Base-by-base conservation (phyloP, 2,888 invertebrate genomes). In the Muschampia plurimacula region DNA sequence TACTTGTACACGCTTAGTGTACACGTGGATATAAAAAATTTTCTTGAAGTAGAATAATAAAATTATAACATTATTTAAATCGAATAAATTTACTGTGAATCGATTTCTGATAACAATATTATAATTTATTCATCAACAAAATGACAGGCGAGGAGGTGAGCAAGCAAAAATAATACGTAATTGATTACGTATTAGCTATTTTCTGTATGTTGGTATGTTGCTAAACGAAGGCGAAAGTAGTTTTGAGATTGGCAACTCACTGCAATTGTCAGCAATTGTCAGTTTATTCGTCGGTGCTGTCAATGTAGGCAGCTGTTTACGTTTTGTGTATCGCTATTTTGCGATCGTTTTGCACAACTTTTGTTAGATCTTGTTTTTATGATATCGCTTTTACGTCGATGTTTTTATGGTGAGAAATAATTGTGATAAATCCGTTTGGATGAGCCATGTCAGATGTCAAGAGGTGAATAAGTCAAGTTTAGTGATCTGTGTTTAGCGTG, bases 251-350 rank as follows among this genome's bases (percentile, higher is more conserved):
- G 92, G 91, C 86, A 91, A 68, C 73, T 73, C 68, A 83, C 83
- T 76, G 22, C 22, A 22, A 22, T 22, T 22, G 22, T 22, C 22
- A 22, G 81, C 83, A 84, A 82, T 84, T 89, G 90, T 91, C 90
- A 93, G 92, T 93, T 90, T 89, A 87, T 84, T 87, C 84, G 84
- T 88, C 86, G 89, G 86, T 89, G 84, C 91, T 94, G 93, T 94
- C 93, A 94, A 91, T 91, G 92, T 86, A 88, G 92, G 92, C 90
- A 89, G 92, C 89, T 94, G 93, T 93, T 94, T 94, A 93, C 89
- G 91, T 93, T 94, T 94, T n/a, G n/a, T 93, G 90, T 92, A 92
- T 89, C 82, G 87, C 88, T 93, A 90, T 91, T 92, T 93, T 92
- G 90, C 92, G 92, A 92, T 91, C 86, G 89, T 92, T 92, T 93